phyloP scores from a whole-genome alignment of 1,140 invertebrate genomes.

The Drosophila cardini region DNA sequence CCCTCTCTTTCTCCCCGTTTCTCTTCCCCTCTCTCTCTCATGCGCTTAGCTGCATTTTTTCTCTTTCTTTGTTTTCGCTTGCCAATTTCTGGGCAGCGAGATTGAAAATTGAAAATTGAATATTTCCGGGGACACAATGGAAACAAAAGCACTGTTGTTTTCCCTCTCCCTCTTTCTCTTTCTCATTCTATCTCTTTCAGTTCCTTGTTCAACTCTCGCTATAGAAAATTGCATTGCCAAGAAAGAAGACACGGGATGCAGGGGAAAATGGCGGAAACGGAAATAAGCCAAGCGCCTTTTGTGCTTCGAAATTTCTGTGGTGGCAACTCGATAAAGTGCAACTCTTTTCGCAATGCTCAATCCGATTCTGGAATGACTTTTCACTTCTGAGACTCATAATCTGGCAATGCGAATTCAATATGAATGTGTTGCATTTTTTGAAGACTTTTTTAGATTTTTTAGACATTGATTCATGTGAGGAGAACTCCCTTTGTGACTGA shows the following conservation, averaged over 20 bases:
- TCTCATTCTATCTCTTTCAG: background rate
- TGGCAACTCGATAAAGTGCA: slow-evolving; percentile 2
- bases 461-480: too few species aligned
- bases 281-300: slow-evolving; percentile 74
- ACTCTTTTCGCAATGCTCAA: slow-evolving; percentile 6
- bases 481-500: too few species aligned
- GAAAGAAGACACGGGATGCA: slow-evolving; percentile 22
- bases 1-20: slow-evolving; percentile 7
- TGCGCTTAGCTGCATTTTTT: slow-evolving; percentile 60
- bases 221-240: slow-evolving; percentile 59
- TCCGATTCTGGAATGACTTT: slow-evolving; percentile 17
- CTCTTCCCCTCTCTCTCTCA: slow-evolving; percentile 9
- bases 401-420: background rate
- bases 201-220: slow-evolving; percentile 15
- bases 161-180: background rate
- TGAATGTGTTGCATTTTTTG: background rate
- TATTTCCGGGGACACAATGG: slow-evolving; percentile 80
- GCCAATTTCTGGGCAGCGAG: slow-evolving; percentile 73
- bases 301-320: slow-evolving; percentile 30
- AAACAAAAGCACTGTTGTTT: slow-evolving; percentile 42
- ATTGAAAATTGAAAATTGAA: slow-evolving; percentile 80
- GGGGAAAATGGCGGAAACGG: slow-evolving; percentile 68
- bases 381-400: slow-evolving; percentile 9
- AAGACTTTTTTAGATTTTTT: too few species aligned
- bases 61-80: slow-evolving; percentile 65